These are phyloP conservation scores for Helobdella robusta DNA, from an alignment of 2,888 invertebrate species.

Conservation along the genomic window DNA sequence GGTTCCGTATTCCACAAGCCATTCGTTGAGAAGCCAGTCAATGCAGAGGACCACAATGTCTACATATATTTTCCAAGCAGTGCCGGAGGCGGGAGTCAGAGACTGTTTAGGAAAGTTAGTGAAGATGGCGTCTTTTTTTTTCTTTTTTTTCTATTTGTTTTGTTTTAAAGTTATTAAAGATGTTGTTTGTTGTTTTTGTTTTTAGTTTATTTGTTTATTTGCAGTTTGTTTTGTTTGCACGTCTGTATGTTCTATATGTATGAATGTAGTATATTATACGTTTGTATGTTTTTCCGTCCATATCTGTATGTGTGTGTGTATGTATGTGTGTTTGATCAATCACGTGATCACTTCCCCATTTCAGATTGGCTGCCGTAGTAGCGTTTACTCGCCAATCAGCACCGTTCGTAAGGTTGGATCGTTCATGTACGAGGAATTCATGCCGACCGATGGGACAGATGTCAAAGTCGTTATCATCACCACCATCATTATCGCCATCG, in stretches of 20 bases:
- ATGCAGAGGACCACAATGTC: conserved; percentile 98
- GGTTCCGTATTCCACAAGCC: conserved; percentile 87
- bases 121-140: neutral
- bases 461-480: conserved; percentile 54
- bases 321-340: neutral
- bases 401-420: conserved; percentile 91
- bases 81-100: conserved; percentile 90
- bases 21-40: conserved; percentile 97
- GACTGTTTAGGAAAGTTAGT: conserved; percentile 84
- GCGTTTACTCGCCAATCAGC: conserved; percentile 86
- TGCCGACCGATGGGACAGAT: conserved; percentile 93
- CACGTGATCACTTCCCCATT: neutral
- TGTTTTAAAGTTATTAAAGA: neutral
- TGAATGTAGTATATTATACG: neutral
- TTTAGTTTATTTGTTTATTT: neutral
- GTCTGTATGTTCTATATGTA: neutral
- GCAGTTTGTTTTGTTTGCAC: neutral
- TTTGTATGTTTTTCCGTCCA: neutral
- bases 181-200: neutral
- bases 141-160: neutral
- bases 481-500: neutral
- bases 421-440: conserved; percentile 99
- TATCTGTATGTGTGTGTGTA: neutral
- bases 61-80: conserved; percentile 98
- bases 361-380: conserved; percentile 92